Conservation (phyloP, 2,797 vertebrate genomes). For the Botia kubotai region DNA sequence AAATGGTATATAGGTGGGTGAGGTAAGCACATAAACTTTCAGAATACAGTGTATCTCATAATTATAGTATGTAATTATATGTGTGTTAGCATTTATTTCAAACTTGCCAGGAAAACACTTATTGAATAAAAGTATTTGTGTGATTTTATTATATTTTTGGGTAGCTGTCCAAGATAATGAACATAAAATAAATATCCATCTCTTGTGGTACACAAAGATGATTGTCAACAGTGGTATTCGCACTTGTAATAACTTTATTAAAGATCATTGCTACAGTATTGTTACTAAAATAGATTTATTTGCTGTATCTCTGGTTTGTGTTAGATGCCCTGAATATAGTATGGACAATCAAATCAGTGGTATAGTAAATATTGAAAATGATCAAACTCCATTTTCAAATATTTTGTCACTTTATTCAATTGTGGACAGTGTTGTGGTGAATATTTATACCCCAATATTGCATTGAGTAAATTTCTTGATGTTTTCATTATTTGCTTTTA, state of each 20-base stretch:
- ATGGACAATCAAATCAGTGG: conserved; percentile 39
- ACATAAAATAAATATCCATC: conserved; percentile 30
- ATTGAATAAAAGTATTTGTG: conserved; percentile 27
- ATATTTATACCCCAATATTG: conserved; percentile 42
- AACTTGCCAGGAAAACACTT: conserved; percentile 48
- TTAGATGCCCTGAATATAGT: conserved; percentile 15
- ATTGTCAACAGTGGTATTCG: conserved; percentile 27
- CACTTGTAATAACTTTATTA: conserved; percentile 4
- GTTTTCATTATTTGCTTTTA: conserved; percentile 26
- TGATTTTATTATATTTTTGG: conserved; percentile 38
- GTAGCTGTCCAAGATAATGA: conserved; percentile 39
- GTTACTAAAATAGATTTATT: conserved; percentile 37
- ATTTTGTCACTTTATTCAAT: conserved; percentile 50
- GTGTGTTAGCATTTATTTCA: conserved; percentile 32
- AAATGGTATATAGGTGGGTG: not conserved
- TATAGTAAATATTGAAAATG: not conserved
- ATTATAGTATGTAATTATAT: conserved; percentile 21
- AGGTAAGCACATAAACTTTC: conserved; percentile 47
- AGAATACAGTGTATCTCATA: conserved; percentile 14
- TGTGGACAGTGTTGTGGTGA: conserved; percentile 59
- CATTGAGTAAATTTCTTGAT: conserved; percentile 41
- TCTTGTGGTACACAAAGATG: conserved; percentile 9
- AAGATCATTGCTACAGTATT: conserved; percentile 32
- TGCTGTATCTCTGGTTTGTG: conserved; percentile 16
- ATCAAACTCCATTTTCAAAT: conserved; percentile 7